phyloP scores from a whole-genome alignment of 2,113 vertebrate species.

The Hyperopisus bebe region DNA sequence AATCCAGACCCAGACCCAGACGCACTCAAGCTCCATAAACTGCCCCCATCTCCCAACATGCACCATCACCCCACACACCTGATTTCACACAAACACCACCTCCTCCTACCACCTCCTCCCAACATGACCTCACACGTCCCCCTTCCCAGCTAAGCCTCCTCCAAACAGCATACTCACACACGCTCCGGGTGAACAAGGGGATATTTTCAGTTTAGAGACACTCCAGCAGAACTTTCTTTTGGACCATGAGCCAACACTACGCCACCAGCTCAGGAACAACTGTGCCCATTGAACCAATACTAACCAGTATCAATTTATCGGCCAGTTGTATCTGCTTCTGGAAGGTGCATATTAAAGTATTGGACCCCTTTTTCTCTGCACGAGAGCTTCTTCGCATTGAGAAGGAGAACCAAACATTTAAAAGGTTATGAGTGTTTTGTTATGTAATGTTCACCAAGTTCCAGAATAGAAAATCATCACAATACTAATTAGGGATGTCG shows the following conservation, averaged over 20 bases:
- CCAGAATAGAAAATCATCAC: background rate
- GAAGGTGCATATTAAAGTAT: background rate
- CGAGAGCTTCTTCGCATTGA: background rate
- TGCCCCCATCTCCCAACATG: background rate
- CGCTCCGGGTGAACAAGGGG: background rate
- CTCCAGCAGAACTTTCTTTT: background rate
- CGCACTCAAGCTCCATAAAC: background rate
- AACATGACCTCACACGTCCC: background rate
- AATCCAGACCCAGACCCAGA: background rate
- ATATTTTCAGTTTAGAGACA: background rate
- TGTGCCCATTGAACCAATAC: background rate
- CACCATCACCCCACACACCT: background rate
- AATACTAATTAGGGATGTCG: too few relatives aligned
- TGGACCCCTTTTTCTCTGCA: background rate
- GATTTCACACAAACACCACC: background rate
- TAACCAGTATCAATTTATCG: background rate
- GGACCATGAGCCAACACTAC: background rate
- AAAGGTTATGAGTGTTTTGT: background rate
- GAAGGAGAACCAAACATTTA: background rate
- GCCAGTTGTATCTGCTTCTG: background rate
- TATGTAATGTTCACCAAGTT: background rate
- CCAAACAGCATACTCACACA: background rate
- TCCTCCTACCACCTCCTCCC: background rate
- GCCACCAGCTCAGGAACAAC: background rate
- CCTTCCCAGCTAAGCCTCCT: background rate